Base-by-base conservation (phyloP, 2,797 vertebrate genomes). In the Sebastiscus albofasciatus region DNA sequence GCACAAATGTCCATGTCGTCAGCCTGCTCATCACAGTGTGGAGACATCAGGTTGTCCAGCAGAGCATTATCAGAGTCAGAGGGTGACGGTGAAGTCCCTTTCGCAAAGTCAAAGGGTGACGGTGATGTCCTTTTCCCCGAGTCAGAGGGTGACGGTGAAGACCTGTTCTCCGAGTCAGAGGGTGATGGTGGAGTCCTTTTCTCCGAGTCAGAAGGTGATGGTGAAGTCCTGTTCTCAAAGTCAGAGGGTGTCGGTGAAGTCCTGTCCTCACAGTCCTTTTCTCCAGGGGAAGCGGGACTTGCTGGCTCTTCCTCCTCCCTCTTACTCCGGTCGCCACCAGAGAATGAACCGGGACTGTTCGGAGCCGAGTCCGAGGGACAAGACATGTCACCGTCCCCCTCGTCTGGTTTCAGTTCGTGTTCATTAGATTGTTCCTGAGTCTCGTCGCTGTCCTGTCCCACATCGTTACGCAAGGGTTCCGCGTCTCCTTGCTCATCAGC, bases 401-500 rank as follows among this genome's bases (percentile, higher is more conserved):
- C 87, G 0, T 83, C 76, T 1, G 52, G 16, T 67, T 82, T 75
- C 31, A 67, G 49, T 52, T 85, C 60, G 4, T 74, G 67, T 67
- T 89, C 71, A 31, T 71, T 14, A 2, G 66, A 68, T 72, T 86
- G 82, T 80, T 89, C 90, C 81, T 79, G 86, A 76, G 81, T 71
- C 8, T 88, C 88, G 4, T 84, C 89, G 4, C 66, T 58, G n/a
- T 81, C 89, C 31, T 77, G 58, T 29, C 27, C 82, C 11, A 61
- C n/a, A 4, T 90, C 72, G 1, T 83, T 83, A 24, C 14, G 49
- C 6, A 62, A 26, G 56, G 68, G 20, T 56, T 76, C 69, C 0
- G 39, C 52, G 5, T 3, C 55, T 34, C 9, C 67, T 36, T 66
- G 42, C 42, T 89, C 80, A 6, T 86, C 88, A 9, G 56, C 60